These are phyloP conservation scores for Neoaliturus tenellus DNA, from an alignment of 2,888 invertebrate species.

Conservation along the genomic window DNA sequence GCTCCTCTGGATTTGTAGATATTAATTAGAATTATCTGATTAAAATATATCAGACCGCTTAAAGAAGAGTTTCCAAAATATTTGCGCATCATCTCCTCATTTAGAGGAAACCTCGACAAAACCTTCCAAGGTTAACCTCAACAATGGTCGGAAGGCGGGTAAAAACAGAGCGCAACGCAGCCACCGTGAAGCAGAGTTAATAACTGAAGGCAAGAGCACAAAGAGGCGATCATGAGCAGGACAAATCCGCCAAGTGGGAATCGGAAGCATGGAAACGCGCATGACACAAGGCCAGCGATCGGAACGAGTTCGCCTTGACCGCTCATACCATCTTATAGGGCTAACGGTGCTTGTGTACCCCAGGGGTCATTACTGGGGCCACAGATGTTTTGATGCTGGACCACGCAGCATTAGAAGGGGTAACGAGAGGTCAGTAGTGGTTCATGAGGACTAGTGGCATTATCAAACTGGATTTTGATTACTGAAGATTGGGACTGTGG, in stretches of 20 bases:
- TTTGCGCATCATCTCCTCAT: no score
- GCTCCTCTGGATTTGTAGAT: no score
- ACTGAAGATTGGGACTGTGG: no score
- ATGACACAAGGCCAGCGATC: conserved; percentile 39
- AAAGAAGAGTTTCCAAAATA: no score
- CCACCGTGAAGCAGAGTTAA: background rate
- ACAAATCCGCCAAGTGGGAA: conserved; percentile 11
- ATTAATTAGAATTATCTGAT: no score
- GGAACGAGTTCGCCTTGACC: conserved; percentile 5
- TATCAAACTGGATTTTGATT: no score
- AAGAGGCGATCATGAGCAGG: conserved; percentile 15
- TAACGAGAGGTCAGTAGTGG: no score
- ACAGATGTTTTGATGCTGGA: no score
- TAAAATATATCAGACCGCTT: no score
- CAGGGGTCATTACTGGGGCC: conserved; percentile 18
- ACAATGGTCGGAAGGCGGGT: background rate
- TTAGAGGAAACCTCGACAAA: background rate
- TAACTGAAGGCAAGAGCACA: conserved; percentile 22
- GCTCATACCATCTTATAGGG: background rate
- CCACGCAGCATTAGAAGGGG: no score
- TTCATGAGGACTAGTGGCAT: no score
- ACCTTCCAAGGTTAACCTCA: background rate
- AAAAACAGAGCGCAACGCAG: background rate
- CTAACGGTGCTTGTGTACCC: background rate
- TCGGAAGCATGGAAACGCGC: conserved; percentile 35